Evolutionary conservation across 2,888 invertebrate genomes (phyloP), one percentile per base, ranked within the genome.

Genomic region (Meliscaeva auricollis): DNA sequence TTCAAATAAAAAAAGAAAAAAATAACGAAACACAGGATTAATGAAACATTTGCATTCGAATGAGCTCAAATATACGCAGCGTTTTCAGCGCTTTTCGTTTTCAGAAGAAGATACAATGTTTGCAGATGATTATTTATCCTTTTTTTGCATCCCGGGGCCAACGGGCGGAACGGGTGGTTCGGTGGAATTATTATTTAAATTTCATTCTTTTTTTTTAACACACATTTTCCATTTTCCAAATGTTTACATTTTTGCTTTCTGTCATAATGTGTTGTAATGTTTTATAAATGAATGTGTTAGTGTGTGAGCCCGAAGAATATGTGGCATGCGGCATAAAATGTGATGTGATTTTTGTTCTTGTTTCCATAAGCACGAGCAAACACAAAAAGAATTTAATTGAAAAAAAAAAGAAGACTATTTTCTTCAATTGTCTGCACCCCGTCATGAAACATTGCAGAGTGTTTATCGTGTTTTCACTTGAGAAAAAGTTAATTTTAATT

Each of bases 11-110:
- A 38, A 9, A 9, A 9, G 9, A 38, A 38, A 38, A 80, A 80
- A 80, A 58, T 48, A 64, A 75, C 69, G 70, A 70, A 75, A 81
- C 76, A 76, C 56, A 66, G 75, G 81, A 81, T 76, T 81, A 81
- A 76, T 76, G 81, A 81, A 81, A 76, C 70, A 81, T 81, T 75
- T 81, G 70, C 76, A 81, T 81, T 81, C 70, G 81, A 76, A 75
- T 76, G 74, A 80, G 75, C 69, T 35, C 46, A 46, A 64, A 64
- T 48, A 48, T 64, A 48, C 30, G 48, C 48, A 48, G 20, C 13
- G 13, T 32, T 54, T 20, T 41, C 35, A 44, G 60, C 44, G 44
- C 41, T 41, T 41, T 58, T 35, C 20, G 22, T 72, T 73, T 58
- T 35, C 4, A n/a, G 30, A 32, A 54, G 54, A 30, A 54, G 54